Conservation (phyloP, 2,888 invertebrate genomes). For the Torymus auratus region DNA sequence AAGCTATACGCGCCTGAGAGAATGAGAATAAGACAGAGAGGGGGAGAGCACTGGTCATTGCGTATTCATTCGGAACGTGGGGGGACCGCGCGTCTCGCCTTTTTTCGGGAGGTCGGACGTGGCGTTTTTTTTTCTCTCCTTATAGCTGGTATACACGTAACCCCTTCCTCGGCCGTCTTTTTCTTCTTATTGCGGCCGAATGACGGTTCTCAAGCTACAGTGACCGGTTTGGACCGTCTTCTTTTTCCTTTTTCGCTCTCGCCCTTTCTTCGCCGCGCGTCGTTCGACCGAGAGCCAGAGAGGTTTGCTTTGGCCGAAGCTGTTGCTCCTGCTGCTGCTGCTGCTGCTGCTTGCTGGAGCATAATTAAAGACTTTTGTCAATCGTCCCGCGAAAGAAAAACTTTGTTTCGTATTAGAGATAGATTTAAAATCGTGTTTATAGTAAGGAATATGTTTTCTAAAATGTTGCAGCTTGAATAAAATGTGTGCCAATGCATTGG, state of each 20-base stretch:
- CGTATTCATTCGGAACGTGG: conserved; percentile 35
- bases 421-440: no score
- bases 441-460: no score
- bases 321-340: neutral
- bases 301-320: conserved; percentile 8
- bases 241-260: conserved; percentile 9
- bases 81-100: neutral
- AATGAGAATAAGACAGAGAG: neutral
- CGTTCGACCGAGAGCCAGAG: conserved; percentile 1
- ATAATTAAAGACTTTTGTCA: neutral
- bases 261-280: neutral
- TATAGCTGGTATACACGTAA: neutral
- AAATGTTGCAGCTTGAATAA: no score
- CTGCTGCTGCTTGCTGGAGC: neutral
- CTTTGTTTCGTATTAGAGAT: no score
- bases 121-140: neutral
- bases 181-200: conserved; percentile 8
- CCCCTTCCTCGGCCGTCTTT: conserved; percentile 20
- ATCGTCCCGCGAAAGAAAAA: no score
- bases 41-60: conserved; percentile 30
- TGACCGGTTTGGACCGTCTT: conserved; percentile 40
- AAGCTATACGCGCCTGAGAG: neutral
- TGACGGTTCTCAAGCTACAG: conserved; percentile 40
- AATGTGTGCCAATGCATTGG: neutral
- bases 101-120: neutral